A percentile compares a stretch with the other conserved stretches of the same genome.
Evolutionary conservation across 2,888 invertebrate species (phyloP).

Genomic region (Xylota segnis): DNA sequence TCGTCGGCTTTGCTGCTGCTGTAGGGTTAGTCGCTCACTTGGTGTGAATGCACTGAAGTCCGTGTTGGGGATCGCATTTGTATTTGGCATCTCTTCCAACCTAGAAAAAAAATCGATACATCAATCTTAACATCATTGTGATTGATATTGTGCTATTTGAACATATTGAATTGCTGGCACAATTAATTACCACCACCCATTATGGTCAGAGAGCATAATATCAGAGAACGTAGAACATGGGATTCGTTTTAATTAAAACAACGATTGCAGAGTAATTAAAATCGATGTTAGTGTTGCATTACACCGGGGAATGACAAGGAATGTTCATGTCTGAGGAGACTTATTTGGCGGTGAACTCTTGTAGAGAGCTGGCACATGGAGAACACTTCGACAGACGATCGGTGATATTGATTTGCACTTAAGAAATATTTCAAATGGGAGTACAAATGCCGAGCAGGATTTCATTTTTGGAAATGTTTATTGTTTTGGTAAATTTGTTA

Average conservation of each 20-base stretch:
- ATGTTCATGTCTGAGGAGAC: slow-evolving; percentile 38
- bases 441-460: not conserved
- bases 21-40: slow-evolving; percentile 80
- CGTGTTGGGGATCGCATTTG: slow-evolving; percentile 38
- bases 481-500: not conserved
- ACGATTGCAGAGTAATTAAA: slow-evolving; percentile 46
- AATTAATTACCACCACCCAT: slow-evolving; percentile 31
- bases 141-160: not conserved
- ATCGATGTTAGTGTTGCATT: slow-evolving; percentile 28
- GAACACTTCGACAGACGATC: slow-evolving; percentile 1
- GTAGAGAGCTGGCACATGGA: slow-evolving; percentile 11
- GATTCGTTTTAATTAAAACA: slow-evolving; percentile 52
- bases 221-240: slow-evolving; percentile 27
- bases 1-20: slow-evolving; percentile 83
- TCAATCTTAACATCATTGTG: not conserved
- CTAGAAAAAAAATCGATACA: slow-evolving; percentile 14
- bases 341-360: slow-evolving; percentile 30
- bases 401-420: slow-evolving; percentile 5
- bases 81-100: slow-evolving; percentile 22
- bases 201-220: slow-evolving; percentile 30
- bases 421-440: not conserved
- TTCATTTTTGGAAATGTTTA: not conserved
- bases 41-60: slow-evolving; percentile 66
- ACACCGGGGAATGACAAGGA: slow-evolving; percentile 28
- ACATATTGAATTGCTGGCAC: not conserved